Base-by-base conservation (phyloP, 2,113 vertebrate species). In the Microcebus griseorufus region DNA sequence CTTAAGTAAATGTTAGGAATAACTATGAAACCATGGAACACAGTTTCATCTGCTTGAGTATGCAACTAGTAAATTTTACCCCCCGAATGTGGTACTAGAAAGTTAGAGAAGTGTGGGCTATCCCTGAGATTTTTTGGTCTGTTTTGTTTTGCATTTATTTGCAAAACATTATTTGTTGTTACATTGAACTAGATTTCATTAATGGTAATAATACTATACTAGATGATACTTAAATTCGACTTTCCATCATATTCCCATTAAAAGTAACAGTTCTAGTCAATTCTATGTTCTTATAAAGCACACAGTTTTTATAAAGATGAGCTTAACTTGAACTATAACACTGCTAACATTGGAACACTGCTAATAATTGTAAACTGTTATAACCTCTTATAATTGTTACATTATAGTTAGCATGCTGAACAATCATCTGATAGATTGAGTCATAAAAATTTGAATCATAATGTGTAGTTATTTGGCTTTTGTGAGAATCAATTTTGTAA, bases 211-310 rank as follows among this genome's bases (percentile, higher is more conserved):
- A 92, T 69, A 78, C 20, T 80, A 23, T 25, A 79, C 51, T 94
- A 60, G 13, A 79, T 91, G 58, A 95, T 86, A 65, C 4, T 67
- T 17, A 97, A 96, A 85, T 90, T 93, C n/a, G 96, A 89, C 42
- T 88, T 94, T 94, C 32, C 32, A 91, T 92, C 55, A 93, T 64
- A 88, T 95, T 97, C 62, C 48, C 64, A 97, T 94, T 93, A 94
- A 93, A 93, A 69, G 20, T 89, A 67, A 53, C 62, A 80, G 51
- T 91, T 95, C 37, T 78, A n/a, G 25, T 87, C 58, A 89, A 67
- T 82, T 94, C 65, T 82, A 53, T 92, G 32, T 85, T 70, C 82
- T 79, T 83, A 88, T 14, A 45, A 94, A 91, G 6, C 22, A 94
- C 45, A 14, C 10, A 85, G 39, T 82, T 90, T 89, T 79, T 88